phyloP scores from a whole-genome alignment of 2,113 vertebrate species.

The Zeus faber region DNA sequence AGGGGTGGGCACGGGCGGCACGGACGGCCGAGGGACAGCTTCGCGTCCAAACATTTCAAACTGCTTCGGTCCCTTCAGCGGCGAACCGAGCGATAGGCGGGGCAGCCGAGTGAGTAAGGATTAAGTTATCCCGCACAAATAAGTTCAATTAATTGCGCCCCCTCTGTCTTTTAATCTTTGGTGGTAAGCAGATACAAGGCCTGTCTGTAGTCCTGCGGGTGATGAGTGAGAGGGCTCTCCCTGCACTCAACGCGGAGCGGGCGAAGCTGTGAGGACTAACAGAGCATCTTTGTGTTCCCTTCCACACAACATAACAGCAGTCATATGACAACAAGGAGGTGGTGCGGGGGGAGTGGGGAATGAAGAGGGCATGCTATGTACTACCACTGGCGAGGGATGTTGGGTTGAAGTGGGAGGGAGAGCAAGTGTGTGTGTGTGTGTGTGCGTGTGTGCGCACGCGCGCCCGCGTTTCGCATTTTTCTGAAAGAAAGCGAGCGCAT shows the following conservation, averaged over 20 bases:
- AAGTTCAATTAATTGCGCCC: too few species aligned
- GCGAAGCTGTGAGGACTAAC: too few species aligned
- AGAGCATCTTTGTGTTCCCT: constrained; percentile 73
- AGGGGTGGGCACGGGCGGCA: constrained; percentile 10
- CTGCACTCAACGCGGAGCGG: constrained; percentile 58
- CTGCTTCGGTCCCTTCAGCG: too few species aligned
- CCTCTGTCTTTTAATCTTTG: constrained; percentile 15
- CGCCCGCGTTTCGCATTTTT: too few species aligned
- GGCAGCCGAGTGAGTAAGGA: too few species aligned
- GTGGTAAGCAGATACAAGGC: constrained; percentile 42
- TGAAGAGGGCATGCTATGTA: not conserved
- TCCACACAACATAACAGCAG: constrained; percentile 66
- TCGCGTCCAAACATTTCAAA: too few species aligned
- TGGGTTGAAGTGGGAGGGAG: not conserved
- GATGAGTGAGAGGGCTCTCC: constrained; percentile 46
- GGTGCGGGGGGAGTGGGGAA: constrained; percentile 35
- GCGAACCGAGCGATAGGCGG: too few species aligned
- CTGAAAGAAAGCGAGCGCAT: too few species aligned
- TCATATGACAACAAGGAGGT: constrained; percentile 76
- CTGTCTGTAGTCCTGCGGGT: constrained; percentile 48
- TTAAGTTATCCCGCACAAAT: constrained; percentile 15
- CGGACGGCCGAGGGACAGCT: constrained; percentile 18
- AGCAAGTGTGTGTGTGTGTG: not conserved
- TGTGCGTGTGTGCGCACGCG: not conserved
- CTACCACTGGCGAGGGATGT: constrained; percentile 24